phyloP scores from a whole-genome alignment of 2,888 invertebrate species.

The Tipula confusa region DNA sequence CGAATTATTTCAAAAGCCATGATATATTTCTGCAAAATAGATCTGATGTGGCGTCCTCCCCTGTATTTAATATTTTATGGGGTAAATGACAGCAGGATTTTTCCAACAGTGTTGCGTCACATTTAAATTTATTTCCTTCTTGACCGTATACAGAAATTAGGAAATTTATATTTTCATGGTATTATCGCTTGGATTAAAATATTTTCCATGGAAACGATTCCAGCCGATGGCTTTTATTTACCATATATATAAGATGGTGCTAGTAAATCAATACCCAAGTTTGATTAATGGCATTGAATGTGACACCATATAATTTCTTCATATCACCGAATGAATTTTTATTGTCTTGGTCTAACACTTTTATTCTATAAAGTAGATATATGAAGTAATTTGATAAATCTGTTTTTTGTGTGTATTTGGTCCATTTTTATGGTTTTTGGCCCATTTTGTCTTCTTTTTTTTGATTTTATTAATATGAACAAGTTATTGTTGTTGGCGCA shows the following conservation, averaged over 20 bases:
- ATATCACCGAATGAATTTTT: neutral
- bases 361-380: neutral
- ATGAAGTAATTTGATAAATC: neutral
- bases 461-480: neutral
- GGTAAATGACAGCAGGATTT: too few relatives aligned
- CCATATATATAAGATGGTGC: neutral
- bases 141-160: too few relatives aligned
- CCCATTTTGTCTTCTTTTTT: neutral
- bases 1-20: too few relatives aligned
- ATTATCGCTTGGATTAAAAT: too few relatives aligned
- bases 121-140: too few relatives aligned
- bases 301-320: neutral
- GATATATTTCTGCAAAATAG: too few relatives aligned
- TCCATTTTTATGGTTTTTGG: neutral
- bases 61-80: too few relatives aligned
- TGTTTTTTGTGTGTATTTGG: neutral
- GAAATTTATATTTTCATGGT: too few relatives aligned
- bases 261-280: neutral
- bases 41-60: too few relatives aligned
- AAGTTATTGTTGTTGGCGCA: constrained; percentile 1
- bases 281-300: neutral
- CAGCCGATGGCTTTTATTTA: too few relatives aligned
- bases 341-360: neutral
- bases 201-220: too few relatives aligned
- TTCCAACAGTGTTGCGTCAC: too few relatives aligned